A percentile compares a stretch with the other conserved stretches of the same genome.
phyloP scores from a whole-genome alignment of 23 tunicate species.

The Ascidia mentula region DNA sequence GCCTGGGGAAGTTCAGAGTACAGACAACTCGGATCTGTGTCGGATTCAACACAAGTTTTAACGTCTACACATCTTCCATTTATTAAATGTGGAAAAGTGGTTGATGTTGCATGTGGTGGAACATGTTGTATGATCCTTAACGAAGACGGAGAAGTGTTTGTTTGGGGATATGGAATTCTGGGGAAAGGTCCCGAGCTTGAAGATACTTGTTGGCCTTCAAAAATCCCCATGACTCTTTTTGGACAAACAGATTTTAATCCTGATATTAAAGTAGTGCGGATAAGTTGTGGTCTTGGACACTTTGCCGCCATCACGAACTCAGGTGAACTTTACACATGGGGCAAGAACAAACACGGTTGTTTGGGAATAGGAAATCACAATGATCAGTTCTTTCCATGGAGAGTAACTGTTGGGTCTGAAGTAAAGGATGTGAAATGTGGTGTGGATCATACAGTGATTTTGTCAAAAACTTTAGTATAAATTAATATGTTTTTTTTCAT shows the following conservation, averaged over 20 bases:
- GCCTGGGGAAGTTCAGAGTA: conserved; percentile 98
- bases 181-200: conserved; percentile 86
- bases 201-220: conserved; percentile 30
- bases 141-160: conserved; percentile 78
- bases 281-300: conserved; percentile 58
- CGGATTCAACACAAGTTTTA: conserved; percentile 61
- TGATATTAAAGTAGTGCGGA: conserved; percentile 42
- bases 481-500: neutral
- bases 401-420: conserved; percentile 49
- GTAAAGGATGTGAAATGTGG: conserved; percentile 62
- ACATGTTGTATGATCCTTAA: conserved; percentile 50
- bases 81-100: conserved; percentile 35
- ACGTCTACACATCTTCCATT: conserved; percentile 56
- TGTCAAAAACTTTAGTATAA: conserved; percentile 58
- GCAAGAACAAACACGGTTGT: conserved; percentile 73
- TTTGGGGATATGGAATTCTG: conserved; percentile 91
- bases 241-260: conserved; percentile 51
- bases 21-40: conserved; percentile 64
- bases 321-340: conserved; percentile 86
- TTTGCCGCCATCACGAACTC: conserved; percentile 76
- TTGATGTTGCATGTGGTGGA: conserved; percentile 66
- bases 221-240: conserved; percentile 73
- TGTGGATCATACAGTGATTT: conserved; percentile 73
- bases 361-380: conserved; percentile 46
- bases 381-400: conserved; percentile 93